phyloP scores from a whole-genome alignment of 2,797 vertebrate species.

The Bovichtus variegatus region DNA sequence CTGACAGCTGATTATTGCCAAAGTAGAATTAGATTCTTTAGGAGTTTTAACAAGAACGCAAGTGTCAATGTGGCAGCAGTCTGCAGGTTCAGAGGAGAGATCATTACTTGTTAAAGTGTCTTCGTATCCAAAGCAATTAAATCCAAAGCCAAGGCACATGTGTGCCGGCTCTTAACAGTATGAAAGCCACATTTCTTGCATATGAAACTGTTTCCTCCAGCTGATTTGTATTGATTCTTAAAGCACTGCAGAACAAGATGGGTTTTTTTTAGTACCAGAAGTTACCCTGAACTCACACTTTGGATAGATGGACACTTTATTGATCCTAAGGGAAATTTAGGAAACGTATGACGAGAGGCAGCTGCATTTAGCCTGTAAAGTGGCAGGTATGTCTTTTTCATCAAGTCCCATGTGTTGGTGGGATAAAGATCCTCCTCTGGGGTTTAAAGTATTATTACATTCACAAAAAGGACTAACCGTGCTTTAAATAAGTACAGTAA shows the following conservation, averaged over 20 bases:
- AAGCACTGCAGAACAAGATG: neutral
- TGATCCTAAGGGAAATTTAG: no score
- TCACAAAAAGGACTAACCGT: neutral
- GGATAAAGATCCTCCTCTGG: neutral
- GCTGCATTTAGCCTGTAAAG: neutral
- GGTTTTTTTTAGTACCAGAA: neutral
- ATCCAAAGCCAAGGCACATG: constrained; percentile 24
- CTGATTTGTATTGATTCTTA: neutral
- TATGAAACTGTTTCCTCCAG: constrained; percentile 3
- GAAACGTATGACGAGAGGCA: neutral
- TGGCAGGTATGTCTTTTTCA: neutral
- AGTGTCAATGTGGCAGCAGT: constrained; percentile 10
- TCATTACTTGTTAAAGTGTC: neutral
- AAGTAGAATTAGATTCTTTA: neutral
- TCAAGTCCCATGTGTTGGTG: neutral
- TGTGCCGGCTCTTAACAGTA: neutral
- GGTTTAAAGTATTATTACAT: neutral
- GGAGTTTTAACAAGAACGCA: neutral
- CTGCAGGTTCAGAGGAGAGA: neutral
- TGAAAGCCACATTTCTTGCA: neutral
- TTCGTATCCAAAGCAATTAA: constrained; percentile 14
- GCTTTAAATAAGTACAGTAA: neutral
- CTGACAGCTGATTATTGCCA: neutral
- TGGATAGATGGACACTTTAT: no score
- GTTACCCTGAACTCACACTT: neutral